Conservation (phyloP, 1,140 invertebrate species). For the Scaptodrosophila lebanonensis region DNA sequence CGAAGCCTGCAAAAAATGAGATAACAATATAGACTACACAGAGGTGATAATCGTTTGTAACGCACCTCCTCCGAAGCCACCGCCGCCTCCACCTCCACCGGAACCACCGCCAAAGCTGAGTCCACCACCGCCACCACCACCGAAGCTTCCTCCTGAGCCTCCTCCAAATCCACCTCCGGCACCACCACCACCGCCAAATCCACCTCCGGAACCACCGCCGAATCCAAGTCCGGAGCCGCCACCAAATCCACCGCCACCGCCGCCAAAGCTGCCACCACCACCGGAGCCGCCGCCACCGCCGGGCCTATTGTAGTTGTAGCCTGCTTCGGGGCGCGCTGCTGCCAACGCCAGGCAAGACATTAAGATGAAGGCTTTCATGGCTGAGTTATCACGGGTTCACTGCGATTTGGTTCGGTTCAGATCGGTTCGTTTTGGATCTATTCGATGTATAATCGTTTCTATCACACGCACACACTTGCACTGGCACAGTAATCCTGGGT, state of each 20-base stretch:
- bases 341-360: slow-evolving; percentile 81
- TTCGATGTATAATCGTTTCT: no score
- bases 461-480: slow-evolving; percentile 35
- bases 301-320: slow-evolving; percentile 81
- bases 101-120: slow-evolving; percentile 16
- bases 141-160: slow-evolving; percentile 36
- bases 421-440: slow-evolving; percentile 10
- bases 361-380: slow-evolving; percentile 78
- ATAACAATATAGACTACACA: no score
- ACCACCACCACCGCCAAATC: slow-evolving; percentile 32
- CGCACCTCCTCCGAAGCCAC: slow-evolving; percentile 60
- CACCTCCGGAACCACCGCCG: slow-evolving; percentile 38
- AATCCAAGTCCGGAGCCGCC: slow-evolving; percentile 40
- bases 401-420: slow-evolving; percentile 8
- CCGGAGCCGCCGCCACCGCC: slow-evolving; percentile 74
- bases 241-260: slow-evolving; percentile 42
- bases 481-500: slow-evolving; percentile 75
- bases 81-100: slow-evolving; percentile 34
- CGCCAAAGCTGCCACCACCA: slow-evolving; percentile 47
- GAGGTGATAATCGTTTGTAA: slow-evolving; percentile 20
- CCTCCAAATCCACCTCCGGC: neutral
- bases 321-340: slow-evolving; percentile 80
- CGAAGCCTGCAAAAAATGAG: slow-evolving; percentile 69
- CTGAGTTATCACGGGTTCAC: slow-evolving; percentile 36
- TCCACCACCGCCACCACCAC: slow-evolving; percentile 47